Evolutionary conservation across 1,140 invertebrate species (phyloP), one percentile per base, ranked within the genome.

Genomic region (Bombyx mori): DNA sequence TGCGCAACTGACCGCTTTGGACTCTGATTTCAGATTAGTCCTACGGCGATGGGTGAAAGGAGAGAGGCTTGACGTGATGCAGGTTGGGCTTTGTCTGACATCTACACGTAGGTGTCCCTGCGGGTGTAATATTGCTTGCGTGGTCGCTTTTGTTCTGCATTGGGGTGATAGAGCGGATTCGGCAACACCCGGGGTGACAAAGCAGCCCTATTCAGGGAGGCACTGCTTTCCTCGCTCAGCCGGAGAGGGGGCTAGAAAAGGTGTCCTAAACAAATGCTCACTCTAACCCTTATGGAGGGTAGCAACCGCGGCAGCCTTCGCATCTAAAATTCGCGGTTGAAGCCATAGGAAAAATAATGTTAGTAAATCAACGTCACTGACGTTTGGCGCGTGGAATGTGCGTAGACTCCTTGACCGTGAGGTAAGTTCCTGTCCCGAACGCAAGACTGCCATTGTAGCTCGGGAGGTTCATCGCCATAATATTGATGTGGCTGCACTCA

Each of bases 201-300:
- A 47, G 45, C 45, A 47, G 45, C 2, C 6, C 45, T 47, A 47
- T 10, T 47, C 45, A 47, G 45, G 8, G 12, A 47, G 50, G 60
- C 57, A 66, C 60, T 69, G 62, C 65, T 65, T 46, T 60, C 63
- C 59, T 42, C 47, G 63, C 61, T 57, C 57, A 66, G 63, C 57
- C 57, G 45, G 49, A 59, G 66, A 61, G 46, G 63, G 58, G 60
- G 52, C 60, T 72, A 72, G 64, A 69, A 72, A 69, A 69, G 66
- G 61, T 72, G 26, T 1, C 58, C 57, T 59, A 48, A 53, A 73
- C 63, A 63, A 69, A 58, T 62, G 63, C 52, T 64, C 22, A 12
- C 53, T 57, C 61, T 56, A 10, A 44, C 8, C 35, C 10, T 6
- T 2, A 35, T 52, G 18, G 56, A n/a, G 54, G 58, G 61, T 56